Percentiles rank a stretch among this genome's conserved stretches.
Conservation (phyloP, 2,888 invertebrate genomes). For the Mechanitis messenoides region DNA sequence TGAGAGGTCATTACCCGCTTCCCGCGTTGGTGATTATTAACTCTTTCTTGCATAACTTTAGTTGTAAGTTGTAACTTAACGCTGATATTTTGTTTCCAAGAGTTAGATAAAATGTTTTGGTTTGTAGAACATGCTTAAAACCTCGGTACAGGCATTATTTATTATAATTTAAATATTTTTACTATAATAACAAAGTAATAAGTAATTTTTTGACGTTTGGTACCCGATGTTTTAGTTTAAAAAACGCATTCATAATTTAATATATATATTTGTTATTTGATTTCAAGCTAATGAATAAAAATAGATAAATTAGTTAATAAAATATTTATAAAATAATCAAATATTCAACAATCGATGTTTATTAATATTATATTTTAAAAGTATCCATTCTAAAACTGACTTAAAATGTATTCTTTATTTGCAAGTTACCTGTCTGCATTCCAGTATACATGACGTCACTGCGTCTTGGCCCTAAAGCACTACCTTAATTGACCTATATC, state of each 20-base stretch:
- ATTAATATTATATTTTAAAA: no score
- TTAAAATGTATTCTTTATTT: conserved; percentile 1
- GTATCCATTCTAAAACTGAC: neutral
- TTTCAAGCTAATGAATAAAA: no score
- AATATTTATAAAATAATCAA: no score
- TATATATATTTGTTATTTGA: no score
- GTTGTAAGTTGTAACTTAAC: neutral
- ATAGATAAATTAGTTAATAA: no score
- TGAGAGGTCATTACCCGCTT: conserved; percentile 3
- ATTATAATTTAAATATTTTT: no score
- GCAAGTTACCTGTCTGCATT: neutral
- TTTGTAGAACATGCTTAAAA: neutral
- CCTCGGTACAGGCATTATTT: no score
- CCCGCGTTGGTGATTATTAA: conserved; percentile 5
- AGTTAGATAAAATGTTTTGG: neutral
- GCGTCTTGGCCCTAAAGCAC: conserved; percentile 4
- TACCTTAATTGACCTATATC: conserved; percentile 26
- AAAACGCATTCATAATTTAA: no score
- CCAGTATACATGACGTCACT: conserved; percentile 16
- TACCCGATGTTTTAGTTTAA: no score
- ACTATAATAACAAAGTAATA: no score
- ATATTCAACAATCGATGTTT: no score
- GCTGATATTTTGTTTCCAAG: neutral
- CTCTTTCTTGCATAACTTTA: neutral
- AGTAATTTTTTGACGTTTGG: no score